Evolutionary conservation across 2,888 invertebrate species (phyloP), one percentile per base, ranked within the genome.

Genomic region (Oligia fasciuncula): DNA sequence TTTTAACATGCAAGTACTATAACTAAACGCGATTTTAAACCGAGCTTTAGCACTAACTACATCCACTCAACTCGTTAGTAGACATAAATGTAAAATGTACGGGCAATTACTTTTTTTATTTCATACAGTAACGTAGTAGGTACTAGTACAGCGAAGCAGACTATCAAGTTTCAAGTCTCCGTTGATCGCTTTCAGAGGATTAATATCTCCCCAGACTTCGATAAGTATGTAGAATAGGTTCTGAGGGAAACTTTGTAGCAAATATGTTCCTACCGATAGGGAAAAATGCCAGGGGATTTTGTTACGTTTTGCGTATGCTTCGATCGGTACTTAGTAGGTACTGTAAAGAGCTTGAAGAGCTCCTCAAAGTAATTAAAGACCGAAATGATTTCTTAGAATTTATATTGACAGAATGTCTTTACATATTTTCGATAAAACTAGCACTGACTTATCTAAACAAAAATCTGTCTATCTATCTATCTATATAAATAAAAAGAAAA

Each of bases 211-310:
- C 77, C 72, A 77, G 80, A 80, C 78, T 80, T 83, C 88, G 80
- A 88, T 87, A 87, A 85, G 81, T 87, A 82, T 85, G 85, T 80
- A 80, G 83, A 87, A 83, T 80, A 79, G 81, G 87, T 89, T 79
- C 78, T 43, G 70, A 60, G 74, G 66, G n/a, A 76, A 88, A 89
- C 66, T 85, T 85, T 85, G 63, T 60, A 83, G 67, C 76, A 73
- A 83, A 81, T 77, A 85, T 79, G 71, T 85, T n/a, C 11, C 57
- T 60, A 57, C 60, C 51, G 74, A 79, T 84, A 66, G 54, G 51
- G 73, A 70, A 72, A 87, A 79, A 77, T 75, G 74, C 72, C 74
- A 40, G 62, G 68, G 29, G 72, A 84, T 69, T 85, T 67, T 77
- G 49, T 62, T 63, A 70, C 19, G 4, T 73, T 70, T 71, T 67